Percentiles rank a stretch among this genome's conserved stretches.
Evolutionary conservation across 2,888 invertebrate species (phyloP).

Genomic region (Scaptomyza caliginosa): DNA sequence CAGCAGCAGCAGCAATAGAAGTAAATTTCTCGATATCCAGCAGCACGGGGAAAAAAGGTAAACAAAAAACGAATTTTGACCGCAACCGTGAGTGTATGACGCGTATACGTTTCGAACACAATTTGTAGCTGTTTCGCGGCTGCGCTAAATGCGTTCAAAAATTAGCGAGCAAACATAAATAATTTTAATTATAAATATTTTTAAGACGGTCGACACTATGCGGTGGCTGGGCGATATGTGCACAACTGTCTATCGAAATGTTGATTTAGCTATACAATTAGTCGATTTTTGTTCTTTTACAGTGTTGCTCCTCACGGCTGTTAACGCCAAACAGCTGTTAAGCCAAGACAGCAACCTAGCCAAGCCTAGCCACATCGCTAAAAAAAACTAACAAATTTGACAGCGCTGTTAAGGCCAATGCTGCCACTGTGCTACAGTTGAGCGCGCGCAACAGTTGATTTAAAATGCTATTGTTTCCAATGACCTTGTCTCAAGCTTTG

Average conservation of each 20-base stretch:
- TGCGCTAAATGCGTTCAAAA: constrained; percentile 47
- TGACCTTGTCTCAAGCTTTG: constrained; percentile 27
- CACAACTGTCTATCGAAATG: constrained; percentile 25
- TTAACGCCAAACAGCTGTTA: constrained; percentile 16
- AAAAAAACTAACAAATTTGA: neutral
- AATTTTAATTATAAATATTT: constrained; percentile 44
- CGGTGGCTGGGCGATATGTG: constrained; percentile 37
- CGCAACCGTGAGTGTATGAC: constrained; percentile 6
- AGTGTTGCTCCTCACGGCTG: neutral
- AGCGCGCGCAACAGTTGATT: constrained; percentile 29
- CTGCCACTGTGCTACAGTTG: constrained; percentile 11
- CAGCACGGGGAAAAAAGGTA: constrained; percentile 47
- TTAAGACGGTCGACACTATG: constrained; percentile 28
- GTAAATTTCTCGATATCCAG: constrained; percentile 53
- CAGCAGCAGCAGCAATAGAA: constrained; percentile 16
- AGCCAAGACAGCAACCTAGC: constrained; percentile 8
- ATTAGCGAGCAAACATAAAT: constrained; percentile 55
- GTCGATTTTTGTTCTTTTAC: neutral
- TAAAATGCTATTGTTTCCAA: neutral
- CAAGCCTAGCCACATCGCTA: constrained; percentile 1
- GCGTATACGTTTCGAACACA: constrained; percentile 11
- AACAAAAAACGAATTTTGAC: constrained; percentile 45
- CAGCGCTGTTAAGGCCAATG: constrained; percentile 3
- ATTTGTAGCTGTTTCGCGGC: constrained; percentile 15
- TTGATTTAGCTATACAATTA: neutral